Evolutionary conservation across 2,888 invertebrate genomes (phyloP).

Genomic region (Lottia scabra): DNA sequence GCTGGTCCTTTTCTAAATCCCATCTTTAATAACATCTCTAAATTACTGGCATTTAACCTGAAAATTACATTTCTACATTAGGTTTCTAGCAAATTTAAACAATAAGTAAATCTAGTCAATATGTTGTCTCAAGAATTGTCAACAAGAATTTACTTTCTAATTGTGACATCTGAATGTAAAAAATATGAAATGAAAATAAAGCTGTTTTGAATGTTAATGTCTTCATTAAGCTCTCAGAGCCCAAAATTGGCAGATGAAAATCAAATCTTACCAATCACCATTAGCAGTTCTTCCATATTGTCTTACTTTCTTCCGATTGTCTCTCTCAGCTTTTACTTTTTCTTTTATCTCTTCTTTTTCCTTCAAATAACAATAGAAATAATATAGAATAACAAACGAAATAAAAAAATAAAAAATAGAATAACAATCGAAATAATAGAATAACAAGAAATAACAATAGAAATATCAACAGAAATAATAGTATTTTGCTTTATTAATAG

Average conservation of each 20-base stretch:
- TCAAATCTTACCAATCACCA: conserved; percentile 70
- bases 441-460: too few relatives aligned
- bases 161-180: too few relatives aligned
- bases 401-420: too few relatives aligned
- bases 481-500: too few relatives aligned
- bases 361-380: conserved; percentile 40
- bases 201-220: too few relatives aligned
- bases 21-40: conserved; percentile 72
- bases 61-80: conserved; percentile 27
- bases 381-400: background rate
- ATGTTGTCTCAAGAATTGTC: too few relatives aligned
- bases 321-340: conserved; percentile 51
- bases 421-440: too few relatives aligned
- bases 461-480: too few relatives aligned
- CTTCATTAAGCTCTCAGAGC: background rate
- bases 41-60: conserved; percentile 59
- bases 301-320: conserved; percentile 67
- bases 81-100: background rate
- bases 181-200: too few relatives aligned
- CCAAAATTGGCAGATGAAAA: background rate
- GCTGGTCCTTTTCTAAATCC: conserved; percentile 77
- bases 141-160: too few relatives aligned
- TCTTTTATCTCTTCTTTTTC: conserved; percentile 68
- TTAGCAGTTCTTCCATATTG: conserved; percentile 75
- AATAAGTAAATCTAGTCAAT: background rate